These are phyloP conservation scores for Drosophila ezoana DNA, from an alignment of 2,888 invertebrate genomes.

Conservation along the genomic window DNA sequence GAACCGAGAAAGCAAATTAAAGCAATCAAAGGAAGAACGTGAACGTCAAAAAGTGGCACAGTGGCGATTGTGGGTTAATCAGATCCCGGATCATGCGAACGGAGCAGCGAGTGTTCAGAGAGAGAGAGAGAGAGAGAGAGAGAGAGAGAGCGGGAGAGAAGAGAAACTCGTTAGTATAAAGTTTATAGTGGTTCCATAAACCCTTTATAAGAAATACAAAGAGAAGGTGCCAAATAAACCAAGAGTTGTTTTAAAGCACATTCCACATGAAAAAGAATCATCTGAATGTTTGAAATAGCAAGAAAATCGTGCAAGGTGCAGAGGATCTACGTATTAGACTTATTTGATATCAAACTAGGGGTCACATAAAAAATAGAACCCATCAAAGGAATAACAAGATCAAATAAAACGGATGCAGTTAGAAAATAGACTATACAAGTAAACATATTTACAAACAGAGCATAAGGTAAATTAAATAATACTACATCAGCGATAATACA, in stretches of 20 bases:
- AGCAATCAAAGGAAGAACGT: constrained; percentile 61
- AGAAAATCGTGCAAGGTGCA: constrained; percentile 17
- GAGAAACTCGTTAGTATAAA: constrained; percentile 53
- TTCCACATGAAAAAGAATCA: not conserved
- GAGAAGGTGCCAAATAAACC: not conserved
- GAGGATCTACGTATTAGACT: constrained; percentile 1
- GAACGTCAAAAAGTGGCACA: constrained; percentile 22
- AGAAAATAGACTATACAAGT: constrained; percentile 29
- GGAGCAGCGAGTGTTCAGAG: constrained; percentile 5
- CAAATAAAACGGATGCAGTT: constrained; percentile 56
- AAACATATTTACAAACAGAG: constrained; percentile 57
- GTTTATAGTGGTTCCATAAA: constrained; percentile 1
- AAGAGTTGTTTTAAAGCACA: not conserved
- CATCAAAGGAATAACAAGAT: constrained; percentile 16
- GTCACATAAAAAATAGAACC: constrained; percentile 3
- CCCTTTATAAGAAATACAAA: not conserved
- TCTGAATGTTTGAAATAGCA: not conserved
- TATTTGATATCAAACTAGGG: not conserved
- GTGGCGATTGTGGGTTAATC: constrained; percentile 32
- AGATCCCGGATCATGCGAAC: constrained; percentile 32
- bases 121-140: too few relatives aligned
- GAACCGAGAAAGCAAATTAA: constrained; percentile 68
- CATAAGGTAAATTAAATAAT: constrained; percentile 44
- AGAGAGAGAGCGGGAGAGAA: constrained; percentile 27
- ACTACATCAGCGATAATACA: constrained; percentile 33